phyloP scores from a whole-genome alignment of 2,888 invertebrate species.

The Clostera curtula region DNA sequence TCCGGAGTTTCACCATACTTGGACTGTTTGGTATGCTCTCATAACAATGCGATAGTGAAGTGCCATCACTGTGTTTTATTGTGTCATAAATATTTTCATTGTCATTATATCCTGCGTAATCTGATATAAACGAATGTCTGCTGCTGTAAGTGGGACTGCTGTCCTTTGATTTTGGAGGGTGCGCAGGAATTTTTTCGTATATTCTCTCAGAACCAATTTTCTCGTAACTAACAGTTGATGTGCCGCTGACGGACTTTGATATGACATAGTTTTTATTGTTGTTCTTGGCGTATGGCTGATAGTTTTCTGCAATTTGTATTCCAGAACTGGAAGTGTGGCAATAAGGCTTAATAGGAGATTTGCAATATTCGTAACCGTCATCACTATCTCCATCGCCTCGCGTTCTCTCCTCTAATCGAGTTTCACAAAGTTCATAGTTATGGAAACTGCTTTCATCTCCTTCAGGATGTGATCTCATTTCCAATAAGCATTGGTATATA shows the following conservation, averaged over 20 bases:
- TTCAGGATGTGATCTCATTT: slow-evolving; percentile 66
- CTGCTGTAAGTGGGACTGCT: slow-evolving; percentile 55
- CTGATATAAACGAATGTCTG: slow-evolving; percentile 55
- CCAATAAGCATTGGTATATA: slow-evolving; percentile 62
- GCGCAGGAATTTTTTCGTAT: slow-evolving; percentile 62
- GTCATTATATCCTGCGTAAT: slow-evolving; percentile 59
- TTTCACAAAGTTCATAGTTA: slow-evolving; percentile 69
- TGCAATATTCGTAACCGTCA: slow-evolving; percentile 69
- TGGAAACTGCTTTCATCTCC: slow-evolving; percentile 68
- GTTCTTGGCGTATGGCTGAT: slow-evolving; percentile 44
- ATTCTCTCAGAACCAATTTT: slow-evolving; percentile 66
- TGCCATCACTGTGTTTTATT: slow-evolving; percentile 71
- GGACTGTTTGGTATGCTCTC: slow-evolving; percentile 75
- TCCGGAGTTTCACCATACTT: slow-evolving; percentile 57
- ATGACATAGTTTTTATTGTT: slow-evolving; percentile 53
- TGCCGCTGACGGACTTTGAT: slow-evolving; percentile 60
- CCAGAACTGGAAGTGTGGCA: slow-evolving; percentile 58
- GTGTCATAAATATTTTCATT: slow-evolving; percentile 78
- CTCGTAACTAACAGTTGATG: slow-evolving; percentile 64
- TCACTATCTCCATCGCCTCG: slow-evolving; percentile 66
- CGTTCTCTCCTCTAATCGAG: slow-evolving; percentile 56
- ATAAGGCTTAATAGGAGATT: slow-evolving; percentile 60
- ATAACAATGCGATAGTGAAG: slow-evolving; percentile 73
- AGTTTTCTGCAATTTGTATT: slow-evolving; percentile 72
- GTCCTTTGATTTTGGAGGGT: slow-evolving; percentile 47